phyloP scores from a whole-genome alignment of 2,888 invertebrate genomes.

The Odontocolon sp. region DNA sequence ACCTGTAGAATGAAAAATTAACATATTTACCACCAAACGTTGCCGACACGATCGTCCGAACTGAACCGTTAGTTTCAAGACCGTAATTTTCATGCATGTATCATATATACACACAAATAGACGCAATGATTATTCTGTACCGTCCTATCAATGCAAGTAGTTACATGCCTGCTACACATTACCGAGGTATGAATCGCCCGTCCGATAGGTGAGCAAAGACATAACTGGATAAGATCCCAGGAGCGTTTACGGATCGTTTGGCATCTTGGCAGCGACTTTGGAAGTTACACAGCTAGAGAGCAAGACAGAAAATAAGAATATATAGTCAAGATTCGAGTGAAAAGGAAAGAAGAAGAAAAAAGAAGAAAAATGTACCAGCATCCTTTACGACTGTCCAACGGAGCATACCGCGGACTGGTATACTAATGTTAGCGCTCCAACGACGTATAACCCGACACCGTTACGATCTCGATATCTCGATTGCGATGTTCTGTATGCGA shows the following conservation, averaged over 20 bases:
- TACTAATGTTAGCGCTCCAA: conserved; percentile 30
- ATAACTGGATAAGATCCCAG: neutral
- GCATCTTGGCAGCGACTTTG: neutral
- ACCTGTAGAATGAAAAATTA: conserved; percentile 51
- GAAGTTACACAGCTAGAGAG: conserved; percentile 5
- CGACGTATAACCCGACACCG: conserved; percentile 59
- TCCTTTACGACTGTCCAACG: conserved; percentile 34
- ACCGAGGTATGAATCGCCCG: neutral
- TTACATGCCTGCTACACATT: neutral
- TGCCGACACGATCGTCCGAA: conserved; percentile 4
- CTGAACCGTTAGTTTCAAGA: conserved; percentile 43
- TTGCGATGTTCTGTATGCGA: conserved; percentile 19
- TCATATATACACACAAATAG: neutral
- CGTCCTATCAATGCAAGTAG: neutral
- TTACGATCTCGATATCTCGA: conserved; percentile 58
- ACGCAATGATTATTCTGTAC: neutral
- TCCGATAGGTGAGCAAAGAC: neutral
- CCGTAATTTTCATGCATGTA: conserved; percentile 35
- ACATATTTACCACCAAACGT: conserved; percentile 41
- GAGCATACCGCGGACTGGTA: conserved; percentile 12
- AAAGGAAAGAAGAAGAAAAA: conserved; percentile 7
- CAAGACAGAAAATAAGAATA: neutral
- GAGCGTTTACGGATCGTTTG: conserved; percentile 8
- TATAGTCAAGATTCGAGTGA: neutral
- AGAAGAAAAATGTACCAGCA: neutral